Evolutionary conservation across 2,113 vertebrate species (phyloP), one percentile per base, ranked within the genome.

Genomic region (Pterocles orientalis): DNA sequence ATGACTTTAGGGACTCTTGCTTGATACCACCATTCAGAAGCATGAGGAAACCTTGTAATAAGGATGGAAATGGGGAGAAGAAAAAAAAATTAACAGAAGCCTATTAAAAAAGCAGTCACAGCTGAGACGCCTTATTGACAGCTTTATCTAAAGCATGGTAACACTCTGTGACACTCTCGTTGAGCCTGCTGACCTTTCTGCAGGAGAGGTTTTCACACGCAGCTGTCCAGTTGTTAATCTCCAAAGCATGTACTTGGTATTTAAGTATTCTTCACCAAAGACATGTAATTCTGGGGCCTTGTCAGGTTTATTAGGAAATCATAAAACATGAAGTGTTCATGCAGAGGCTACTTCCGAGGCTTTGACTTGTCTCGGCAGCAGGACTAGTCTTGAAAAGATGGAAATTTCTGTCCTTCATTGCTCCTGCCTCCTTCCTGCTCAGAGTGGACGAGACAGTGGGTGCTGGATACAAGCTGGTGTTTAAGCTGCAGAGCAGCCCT

Each of bases 261-360:
- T 96, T 90, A 75, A 82, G 94, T 72, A 43, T 41, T 82, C 68
- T 77, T 82, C 88, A 89, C 47, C 47, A 58, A 92, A 94, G 57
- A 68, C 14, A 65, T 84, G 84, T 71, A 76, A 79, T 95, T 90
- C 60, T 68, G 18, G 36, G 39, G 18, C 19, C 31, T 26, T 28
- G 3, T 48, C 57, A 56, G 61, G 26, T 92, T 91, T 69, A 31
- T 45, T 26, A 77, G 18, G 43, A 88, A 90, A 26, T 87, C 29
- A 69, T 28, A 34, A 95, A 82, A 65, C 4, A n/a, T n/a, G 29
- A 90, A 64, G 14, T 28, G 5, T n/a, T 64, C 45, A 54, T n/a
- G 69, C 12, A 81, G 57, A 92, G 45, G 18, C 4, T 69, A 21
- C 10, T 85, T 91, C 50, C 53, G 33, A 73, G 26, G 19, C 10